Percentiles rank a stretch among this genome's conserved stretches.
Conservation (phyloP, 2,113 vertebrate species). For the Pachyramphus minor region DNA sequence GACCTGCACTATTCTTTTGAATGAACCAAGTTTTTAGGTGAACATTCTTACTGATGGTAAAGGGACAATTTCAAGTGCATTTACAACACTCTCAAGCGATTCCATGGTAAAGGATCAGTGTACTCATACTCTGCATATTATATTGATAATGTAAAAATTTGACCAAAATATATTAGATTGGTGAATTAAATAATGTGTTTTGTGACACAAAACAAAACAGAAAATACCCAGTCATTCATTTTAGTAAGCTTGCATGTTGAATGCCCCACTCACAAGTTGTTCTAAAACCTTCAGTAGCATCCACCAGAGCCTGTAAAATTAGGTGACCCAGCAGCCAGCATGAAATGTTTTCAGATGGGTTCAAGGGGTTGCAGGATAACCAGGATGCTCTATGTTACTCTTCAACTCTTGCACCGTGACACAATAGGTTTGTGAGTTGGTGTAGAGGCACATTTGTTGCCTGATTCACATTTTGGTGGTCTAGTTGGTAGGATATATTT, state of each 20-base stretch:
- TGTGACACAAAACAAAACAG: not conserved
- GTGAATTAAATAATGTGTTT: rapidly evolving
- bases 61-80: not conserved
- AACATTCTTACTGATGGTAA: not conserved
- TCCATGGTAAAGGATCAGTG: not conserved
- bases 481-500: not conserved
- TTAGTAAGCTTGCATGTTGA: not conserved
- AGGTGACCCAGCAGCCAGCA: not conserved
- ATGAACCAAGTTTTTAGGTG: not conserved
- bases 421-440: not conserved
- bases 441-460: not conserved
- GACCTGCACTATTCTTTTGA: not conserved
- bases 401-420: not conserved
- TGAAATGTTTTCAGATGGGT: not conserved
- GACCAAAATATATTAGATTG: not conserved
- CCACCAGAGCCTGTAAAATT: not conserved
- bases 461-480: not conserved
- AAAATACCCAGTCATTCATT: rapidly evolving
- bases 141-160: not conserved
- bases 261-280: not conserved
- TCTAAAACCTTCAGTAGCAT: not conserved
- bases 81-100: rapidly evolving
- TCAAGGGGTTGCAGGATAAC: too few relatives aligned
- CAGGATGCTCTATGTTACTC: rapidly evolving
- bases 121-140: not conserved